These are phyloP conservation scores for Phymastichus coffea DNA, from an alignment of 1,140 invertebrate species.

Conservation along the genomic window DNA sequence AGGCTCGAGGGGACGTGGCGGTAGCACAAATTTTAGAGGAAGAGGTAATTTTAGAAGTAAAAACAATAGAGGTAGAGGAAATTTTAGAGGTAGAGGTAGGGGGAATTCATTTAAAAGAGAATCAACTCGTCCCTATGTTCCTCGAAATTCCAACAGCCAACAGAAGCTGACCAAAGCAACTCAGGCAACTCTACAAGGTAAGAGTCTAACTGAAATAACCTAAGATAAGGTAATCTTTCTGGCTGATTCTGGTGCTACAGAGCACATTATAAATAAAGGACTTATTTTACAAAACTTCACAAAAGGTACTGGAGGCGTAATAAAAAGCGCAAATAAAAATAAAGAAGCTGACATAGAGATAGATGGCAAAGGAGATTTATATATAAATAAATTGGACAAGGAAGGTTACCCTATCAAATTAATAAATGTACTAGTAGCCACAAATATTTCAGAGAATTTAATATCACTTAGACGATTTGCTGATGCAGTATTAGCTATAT, in stretches of 20 bases:
- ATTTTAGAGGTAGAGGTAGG: too few relatives aligned
- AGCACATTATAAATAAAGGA: constrained; percentile 27
- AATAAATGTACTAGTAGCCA: constrained; percentile 2
- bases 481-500: constrained; percentile 12
- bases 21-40: too few relatives aligned
- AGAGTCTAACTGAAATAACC: not conserved
- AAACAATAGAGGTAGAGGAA: too few relatives aligned
- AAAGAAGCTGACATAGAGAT: constrained; percentile 19
- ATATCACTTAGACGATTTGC: constrained; percentile 27
- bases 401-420: constrained; percentile 9
- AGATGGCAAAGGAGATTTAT: constrained; percentile 20
- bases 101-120: too few relatives aligned
- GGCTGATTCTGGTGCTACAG: constrained; percentile 29
- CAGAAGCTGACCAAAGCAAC: too few relatives aligned
- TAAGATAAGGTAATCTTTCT: constrained; percentile 22
- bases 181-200: too few relatives aligned
- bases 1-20: too few relatives aligned
- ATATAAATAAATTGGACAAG: constrained; percentile 5
- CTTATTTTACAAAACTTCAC: constrained; percentile 22
- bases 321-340: constrained; percentile 31
- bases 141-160: too few relatives aligned
- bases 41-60: too few relatives aligned
- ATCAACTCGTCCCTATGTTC: too few relatives aligned
- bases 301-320: constrained; percentile 5
- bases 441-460: constrained; percentile 24